Conservation (phyloP, 2,113 vertebrate genomes). For the Pelecanus crispus region DNA sequence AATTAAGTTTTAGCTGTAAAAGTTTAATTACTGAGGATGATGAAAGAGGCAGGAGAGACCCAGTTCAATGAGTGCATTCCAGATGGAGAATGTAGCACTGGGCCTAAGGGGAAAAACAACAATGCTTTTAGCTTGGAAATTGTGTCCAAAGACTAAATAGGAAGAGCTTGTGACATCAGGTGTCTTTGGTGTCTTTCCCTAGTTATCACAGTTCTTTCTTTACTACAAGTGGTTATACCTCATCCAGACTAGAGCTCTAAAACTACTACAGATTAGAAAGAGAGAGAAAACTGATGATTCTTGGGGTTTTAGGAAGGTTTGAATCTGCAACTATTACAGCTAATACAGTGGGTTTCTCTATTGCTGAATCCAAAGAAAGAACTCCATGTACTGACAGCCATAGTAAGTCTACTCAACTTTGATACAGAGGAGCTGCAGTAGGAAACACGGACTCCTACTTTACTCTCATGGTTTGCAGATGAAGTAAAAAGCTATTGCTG, state of each 20-base stretch:
- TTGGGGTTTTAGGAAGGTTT: not conserved
- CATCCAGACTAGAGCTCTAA: not conserved
- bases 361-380: not conserved
- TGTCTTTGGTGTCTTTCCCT: not conserved
- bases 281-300: not conserved
- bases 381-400: not conserved
- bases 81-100: not conserved
- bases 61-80: not conserved
- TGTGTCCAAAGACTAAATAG: not conserved
- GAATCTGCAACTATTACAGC: not conserved
- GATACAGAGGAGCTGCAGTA: not conserved
- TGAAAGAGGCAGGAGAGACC: conserved; percentile 18
- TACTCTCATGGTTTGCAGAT: not conserved
- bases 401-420: not conserved
- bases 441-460: not conserved
- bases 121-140: not conserved
- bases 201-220: not conserved
- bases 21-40: conserved; percentile 44
- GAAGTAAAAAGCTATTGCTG: not conserved
- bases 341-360: not conserved
- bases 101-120: not conserved
- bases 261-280: not conserved
- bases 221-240: not conserved
- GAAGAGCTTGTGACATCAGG: not conserved
- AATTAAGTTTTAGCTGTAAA: conserved; percentile 42